Evolutionary conservation across 2,888 invertebrate species (phyloP), one percentile per base, ranked within the genome.

Genomic region (Dasysyrphus tricinctus): DNA sequence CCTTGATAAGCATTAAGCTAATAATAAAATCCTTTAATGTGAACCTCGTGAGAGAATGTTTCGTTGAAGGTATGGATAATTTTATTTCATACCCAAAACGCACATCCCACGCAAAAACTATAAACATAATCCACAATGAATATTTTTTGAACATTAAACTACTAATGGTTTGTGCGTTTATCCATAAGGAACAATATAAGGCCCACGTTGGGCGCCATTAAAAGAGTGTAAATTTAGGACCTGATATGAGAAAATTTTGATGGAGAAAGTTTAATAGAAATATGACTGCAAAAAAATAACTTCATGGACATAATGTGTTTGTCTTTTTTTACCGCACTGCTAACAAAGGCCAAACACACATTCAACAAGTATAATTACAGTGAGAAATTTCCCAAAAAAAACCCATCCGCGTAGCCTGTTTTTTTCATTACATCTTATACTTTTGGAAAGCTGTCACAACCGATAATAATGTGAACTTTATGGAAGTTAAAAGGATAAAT

Each of bases 11-110:
- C 59, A 42, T 59, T 19, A 37, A 59, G 12, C 9, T 24, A 7
- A 39, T 39, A 61, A 63, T 44, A 63, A 63, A 44, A 44, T 63
- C 19, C 9, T 42, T 39, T 44, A 29, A 67, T 49, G 12, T 49
- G 14, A 67, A 67, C 34, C 67, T 67, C 67, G 67, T 65, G 67
- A 32, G 37, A 67, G 34, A 37, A 34, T 19, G 37, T 67, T 11
- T 16, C 6, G 47, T 61, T 44, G 44, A 16, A 44, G 44, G 42
- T 12, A 16, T 0, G 3, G 12, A 34, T 2, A 12, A 24, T 8
- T 49, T 6, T n/a, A 32, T 42, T 14, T 24, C 19, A 65, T 32
- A 32, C 7, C 12, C 6, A 9, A 47, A 34, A 65, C 47, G 47
- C 32, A 32, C 32, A 34, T 9, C 42, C 34, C 37, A 61, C 42